phyloP scores from a whole-genome alignment of 2,113 vertebrate species.

The Ciconia stormi region DNA sequence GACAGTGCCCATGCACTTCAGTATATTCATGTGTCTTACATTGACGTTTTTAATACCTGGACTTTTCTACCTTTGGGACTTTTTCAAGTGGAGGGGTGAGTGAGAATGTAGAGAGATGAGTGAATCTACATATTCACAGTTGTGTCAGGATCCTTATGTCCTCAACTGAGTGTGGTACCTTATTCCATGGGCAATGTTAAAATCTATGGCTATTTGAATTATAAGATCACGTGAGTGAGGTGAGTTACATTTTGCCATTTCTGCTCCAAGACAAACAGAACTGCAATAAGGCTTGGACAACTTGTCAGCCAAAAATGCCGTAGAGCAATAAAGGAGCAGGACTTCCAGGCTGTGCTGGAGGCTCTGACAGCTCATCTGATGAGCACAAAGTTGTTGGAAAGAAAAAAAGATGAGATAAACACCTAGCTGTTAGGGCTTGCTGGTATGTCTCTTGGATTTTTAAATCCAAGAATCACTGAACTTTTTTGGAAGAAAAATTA shows the following conservation, averaged over 20 bases:
- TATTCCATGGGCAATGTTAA: background rate
- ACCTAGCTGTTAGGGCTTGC: background rate
- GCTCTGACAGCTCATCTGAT: background rate
- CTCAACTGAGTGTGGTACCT: background rate
- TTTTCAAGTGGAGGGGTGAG: background rate
- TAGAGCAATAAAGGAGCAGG: background rate
- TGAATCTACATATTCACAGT: background rate
- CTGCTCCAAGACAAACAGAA: conserved; percentile 5
- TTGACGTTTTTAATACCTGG: rapidly evolving
- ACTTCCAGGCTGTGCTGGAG: background rate
- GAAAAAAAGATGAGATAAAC: background rate
- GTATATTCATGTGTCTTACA: background rate
- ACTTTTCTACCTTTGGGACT: background rate
- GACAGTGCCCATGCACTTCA: background rate
- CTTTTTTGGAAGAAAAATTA: background rate
- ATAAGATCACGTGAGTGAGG: background rate
- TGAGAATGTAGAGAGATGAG: background rate
- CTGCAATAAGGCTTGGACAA: background rate
- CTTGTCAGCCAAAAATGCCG: background rate
- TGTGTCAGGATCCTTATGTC: background rate
- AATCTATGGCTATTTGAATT: background rate
- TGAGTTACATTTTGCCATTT: background rate
- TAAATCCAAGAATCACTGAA: background rate
- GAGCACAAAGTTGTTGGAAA: background rate
- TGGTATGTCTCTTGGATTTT: background rate